Evolutionary conservation across 2,888 invertebrate genomes (phyloP), one percentile per base, ranked within the genome.

Genomic region (Chamaedrilus cognettii): DNA sequence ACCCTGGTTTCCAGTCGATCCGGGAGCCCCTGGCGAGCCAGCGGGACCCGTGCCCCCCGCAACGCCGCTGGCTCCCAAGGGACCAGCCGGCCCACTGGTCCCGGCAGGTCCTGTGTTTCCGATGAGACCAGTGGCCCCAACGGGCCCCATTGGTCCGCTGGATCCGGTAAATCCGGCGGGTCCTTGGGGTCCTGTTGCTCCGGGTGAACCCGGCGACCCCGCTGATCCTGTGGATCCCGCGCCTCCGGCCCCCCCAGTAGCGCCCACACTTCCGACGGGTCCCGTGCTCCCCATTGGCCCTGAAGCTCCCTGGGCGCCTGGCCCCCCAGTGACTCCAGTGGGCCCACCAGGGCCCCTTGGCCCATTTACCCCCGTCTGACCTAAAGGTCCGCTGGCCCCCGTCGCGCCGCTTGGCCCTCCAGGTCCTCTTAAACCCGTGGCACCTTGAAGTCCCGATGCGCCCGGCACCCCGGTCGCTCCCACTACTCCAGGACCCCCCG

Each of bases 101-200:
- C 55, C 55, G 7, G 55, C 15, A 19, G 11, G 28, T 7, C 55
- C 55, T 26, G 19, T 52, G 55, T 7, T 5, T 7, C 55, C 55
- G 26, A 52, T 26, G 11, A 52, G 26, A 52, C 72, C 75, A 35
- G 60, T 73, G 15, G 72, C 59, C 56, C 68, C 68, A 5, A 62
- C 28, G 19, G 30, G 55, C 34, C 68, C 68, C 51, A 56, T 55
- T 19, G 35, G 33, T 63, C 69, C 69, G 34, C n/a, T 3, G 7
- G 61, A 0, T 92, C 92, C 0, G 86, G 84, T 19, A 86, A 85
- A 1, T 90, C 90, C 76, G 23, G 23, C 19, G 57, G 3, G 57
- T 31, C 71, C 58, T 19, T 51, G 60, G 34, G 79, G 42, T 42
- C 42, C 42, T 11, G 42, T 11, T 42, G 42, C 19, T 42, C 42